These are phyloP conservation scores for Polyergus mexicanus DNA, from an alignment of 1,140 invertebrate species.

Conservation along the genomic window DNA sequence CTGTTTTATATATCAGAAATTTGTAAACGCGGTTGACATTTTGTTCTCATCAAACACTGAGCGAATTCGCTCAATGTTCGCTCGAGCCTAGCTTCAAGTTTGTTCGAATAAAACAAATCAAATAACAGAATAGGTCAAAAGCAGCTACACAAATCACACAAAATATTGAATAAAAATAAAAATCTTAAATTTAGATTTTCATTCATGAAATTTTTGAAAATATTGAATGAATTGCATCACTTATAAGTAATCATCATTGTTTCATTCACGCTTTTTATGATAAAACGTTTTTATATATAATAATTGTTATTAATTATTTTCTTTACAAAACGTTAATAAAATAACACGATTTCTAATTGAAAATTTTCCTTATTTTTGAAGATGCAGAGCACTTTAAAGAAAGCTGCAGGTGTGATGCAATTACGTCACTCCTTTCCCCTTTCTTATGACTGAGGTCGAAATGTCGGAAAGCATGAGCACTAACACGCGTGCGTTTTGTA, in stretches of 20 bases:
- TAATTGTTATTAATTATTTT: neutral
- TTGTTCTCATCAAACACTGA: conserved; percentile 18
- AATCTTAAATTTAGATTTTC: neutral
- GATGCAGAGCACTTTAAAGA: neutral
- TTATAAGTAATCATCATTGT: neutral
- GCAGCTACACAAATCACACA: neutral
- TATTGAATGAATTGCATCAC: neutral
- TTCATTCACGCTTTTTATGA: neutral
- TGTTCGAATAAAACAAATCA: neutral
- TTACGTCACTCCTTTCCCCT: neutral
- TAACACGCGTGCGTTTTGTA: neutral
- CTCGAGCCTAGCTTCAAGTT: conserved; percentile 35
- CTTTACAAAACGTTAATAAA: neutral
- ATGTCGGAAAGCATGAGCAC: neutral
- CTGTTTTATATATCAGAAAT: conserved; percentile 62
- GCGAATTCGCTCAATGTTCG: conserved; percentile 22
- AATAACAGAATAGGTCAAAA: neutral
- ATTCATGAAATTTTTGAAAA: conserved; percentile 2
- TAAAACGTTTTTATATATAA: neutral
- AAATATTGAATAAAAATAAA: neutral
- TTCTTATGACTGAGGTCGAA: conserved; percentile 10
- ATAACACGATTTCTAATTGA: neutral
- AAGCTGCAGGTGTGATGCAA: neutral
- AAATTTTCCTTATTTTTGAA: neutral
- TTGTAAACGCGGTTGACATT: conserved; percentile 53